Evolutionary conservation across 2,888 invertebrate species (phyloP), one percentile per base, ranked within the genome.

Genomic region (Drosophila robusta): DNA sequence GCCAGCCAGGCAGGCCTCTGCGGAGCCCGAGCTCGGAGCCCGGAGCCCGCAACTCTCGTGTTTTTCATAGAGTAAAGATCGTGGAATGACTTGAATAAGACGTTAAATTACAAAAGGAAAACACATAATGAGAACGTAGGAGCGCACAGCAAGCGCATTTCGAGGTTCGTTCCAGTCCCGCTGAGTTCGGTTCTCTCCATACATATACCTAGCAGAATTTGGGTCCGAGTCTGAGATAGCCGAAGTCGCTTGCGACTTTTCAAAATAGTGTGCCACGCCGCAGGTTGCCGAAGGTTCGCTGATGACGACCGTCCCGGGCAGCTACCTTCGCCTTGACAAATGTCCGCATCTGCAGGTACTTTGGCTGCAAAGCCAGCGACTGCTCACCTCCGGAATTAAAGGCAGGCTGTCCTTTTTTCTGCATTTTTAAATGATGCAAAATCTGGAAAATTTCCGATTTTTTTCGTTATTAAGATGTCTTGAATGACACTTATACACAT

Each of bases 71-170:
- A 67, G 60, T 50, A 62, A 62, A 67, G 47, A 79, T 62, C 62
- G 69, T 55, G 65, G 60, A 70, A 75, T 80, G 78, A 70, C 87
- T 85, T 87, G 85, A 82, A 85, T 82, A 87, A 82, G 82, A 87
- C 87, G 82, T 82, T 82, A 87, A 78, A 85, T 72, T 85, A 87
- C 79, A 85, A 82, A 83, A 75, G 87, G 71, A 67, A 78, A 69
- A 84, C 47, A 69, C 52, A 86, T 67, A 75, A 72, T 66, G 65
- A 62, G 70, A 79, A 65, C 44, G 61, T 44, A 69, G 67, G 51
- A 62, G 67, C 56, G 65, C 69, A 58, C 70, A 60, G 77, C 69
- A 56, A 61, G 62, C 58, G 60, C 57, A 67, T 60, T 80, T 64
- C 44, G 46, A 79, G 49, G 54, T 45, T 49, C 46, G 47, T 38